phyloP scores from a whole-genome alignment of 2,797 vertebrate genomes.

The Enteromius paludinosus region DNA sequence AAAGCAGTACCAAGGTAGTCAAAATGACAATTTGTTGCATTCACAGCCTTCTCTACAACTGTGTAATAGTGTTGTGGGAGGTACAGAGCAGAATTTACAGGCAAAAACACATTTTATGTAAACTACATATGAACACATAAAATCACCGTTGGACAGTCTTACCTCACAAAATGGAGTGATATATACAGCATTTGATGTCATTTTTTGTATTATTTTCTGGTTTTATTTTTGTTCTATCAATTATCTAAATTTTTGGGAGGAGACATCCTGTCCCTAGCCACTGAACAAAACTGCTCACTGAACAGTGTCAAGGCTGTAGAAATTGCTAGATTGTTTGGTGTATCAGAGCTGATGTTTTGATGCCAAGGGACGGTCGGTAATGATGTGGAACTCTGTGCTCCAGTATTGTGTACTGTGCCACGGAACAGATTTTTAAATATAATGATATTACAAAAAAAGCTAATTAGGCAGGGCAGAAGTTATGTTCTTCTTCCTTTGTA shows the following conservation, averaged over 20 bases:
- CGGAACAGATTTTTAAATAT: neutral
- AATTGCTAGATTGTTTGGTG: slow-evolving; percentile 24
- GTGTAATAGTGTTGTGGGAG: neutral
- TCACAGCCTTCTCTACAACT: too few species aligned
- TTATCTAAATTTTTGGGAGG: neutral
- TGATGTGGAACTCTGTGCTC: slow-evolving; percentile 23
- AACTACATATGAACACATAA: too few species aligned
- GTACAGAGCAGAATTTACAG: neutral
- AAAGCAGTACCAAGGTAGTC: too few species aligned
- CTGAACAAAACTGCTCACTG: slow-evolving; percentile 13
- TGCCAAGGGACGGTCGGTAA: slow-evolving; percentile 7
- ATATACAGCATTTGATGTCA: neutral
- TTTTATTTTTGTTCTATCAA: neutral
- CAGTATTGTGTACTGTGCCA: neutral
- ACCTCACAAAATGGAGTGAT: neutral
- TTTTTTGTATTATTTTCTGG: neutral
- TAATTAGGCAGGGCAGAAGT: neutral
- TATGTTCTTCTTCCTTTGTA: neutral
- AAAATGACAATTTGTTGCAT: too few species aligned
- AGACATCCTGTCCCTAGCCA: neutral
- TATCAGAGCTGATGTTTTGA: slow-evolving; percentile 20
- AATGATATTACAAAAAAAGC: neutral
- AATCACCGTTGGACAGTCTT: too few species aligned
- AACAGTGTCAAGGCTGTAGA: slow-evolving; percentile 30
- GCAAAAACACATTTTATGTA: too few species aligned